Base-by-base conservation (phyloP, 2,113 vertebrate species). In the Deroptyus accipitrinus region DNA sequence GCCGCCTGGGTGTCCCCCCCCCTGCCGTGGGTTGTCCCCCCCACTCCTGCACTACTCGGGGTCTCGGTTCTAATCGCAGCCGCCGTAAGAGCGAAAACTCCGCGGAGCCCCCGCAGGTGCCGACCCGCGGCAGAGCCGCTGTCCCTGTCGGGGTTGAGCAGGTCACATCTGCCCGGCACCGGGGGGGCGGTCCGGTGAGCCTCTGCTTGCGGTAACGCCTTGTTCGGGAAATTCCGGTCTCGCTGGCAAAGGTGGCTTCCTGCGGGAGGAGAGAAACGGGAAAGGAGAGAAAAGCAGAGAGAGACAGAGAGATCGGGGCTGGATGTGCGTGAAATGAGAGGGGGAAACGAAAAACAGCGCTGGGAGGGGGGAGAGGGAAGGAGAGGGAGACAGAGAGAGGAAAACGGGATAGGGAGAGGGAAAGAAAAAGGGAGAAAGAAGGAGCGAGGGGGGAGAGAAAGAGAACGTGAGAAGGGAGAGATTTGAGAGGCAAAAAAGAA, bases 51-150 rank as follows among this genome's bases (percentile, higher is more conserved):
- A 49, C 48, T 49, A 49, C 48, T 37, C 42, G 8, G 30, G 44
- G n/a, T 7, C 17, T 33, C 1, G 9, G 17, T 33, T 92, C 80
- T 48, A 30, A 83, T 77, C 17, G 2, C n/a, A 46, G 55, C 6
- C 1, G 3, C 75, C 79, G 30, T 35, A 49, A 88, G 4, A 90
- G 4, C 7, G 0, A 14, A 19, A 42, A 4, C 6, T 3, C 0
- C 3, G 0, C 28, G 42, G 74, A 59, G 62, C 49, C 33, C 23
- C 14, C 13, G 4, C 16, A 7, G 4, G 74, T 31, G 6, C 41
- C 41, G 5, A 5, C 2, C 7, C 3, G 39, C 16, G 14, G 10
- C n/a, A 4, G 28, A 27, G 73, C 41, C 5, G 10, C 42, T 20
- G 42, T 59, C 9, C 55, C 55, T 17, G 11, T 48, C 19, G 51